These are phyloP conservation scores for Agrochola circellaris DNA, from an alignment of 2,888 invertebrate genomes.

Conservation along the genomic window DNA sequence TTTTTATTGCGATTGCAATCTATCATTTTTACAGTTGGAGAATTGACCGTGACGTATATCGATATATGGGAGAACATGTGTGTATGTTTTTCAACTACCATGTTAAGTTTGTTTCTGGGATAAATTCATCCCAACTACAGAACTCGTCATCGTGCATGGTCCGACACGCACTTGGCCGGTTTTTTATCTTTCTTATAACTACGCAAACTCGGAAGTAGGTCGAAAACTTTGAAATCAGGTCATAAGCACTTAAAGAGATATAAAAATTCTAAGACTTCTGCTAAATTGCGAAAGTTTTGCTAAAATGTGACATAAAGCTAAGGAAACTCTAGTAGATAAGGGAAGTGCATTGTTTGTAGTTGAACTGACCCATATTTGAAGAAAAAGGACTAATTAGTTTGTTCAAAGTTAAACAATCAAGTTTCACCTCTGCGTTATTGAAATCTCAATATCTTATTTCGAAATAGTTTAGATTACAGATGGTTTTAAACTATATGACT, in stretches of 20 bases:
- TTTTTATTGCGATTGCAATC: too few species aligned
- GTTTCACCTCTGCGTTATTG: not conserved
- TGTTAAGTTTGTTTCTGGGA: too few species aligned
- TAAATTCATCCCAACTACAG: too few species aligned
- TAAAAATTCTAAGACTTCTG: slow-evolving; percentile 51
- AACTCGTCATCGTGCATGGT: too few species aligned
- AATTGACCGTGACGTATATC: too few species aligned
- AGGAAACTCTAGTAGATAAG: slow-evolving; percentile 31
- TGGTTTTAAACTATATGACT: not conserved
- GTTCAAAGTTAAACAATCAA: not conserved
- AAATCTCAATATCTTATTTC: not conserved
- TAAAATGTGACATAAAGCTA: slow-evolving; percentile 47
- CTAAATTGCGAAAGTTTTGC: slow-evolving; percentile 45
- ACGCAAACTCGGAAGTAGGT: slow-evolving; percentile 28
- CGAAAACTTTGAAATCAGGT: slow-evolving; percentile 52
- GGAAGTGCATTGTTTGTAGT: slow-evolving; percentile 36
- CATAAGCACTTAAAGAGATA: slow-evolving; percentile 49
- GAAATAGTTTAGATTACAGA: not conserved
- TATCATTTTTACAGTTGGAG: too few species aligned
- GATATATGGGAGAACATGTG: too few species aligned
- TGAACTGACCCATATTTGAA: slow-evolving; percentile 40
- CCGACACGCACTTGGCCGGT: too few species aligned
- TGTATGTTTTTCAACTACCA: too few species aligned
- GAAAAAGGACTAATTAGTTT: slow-evolving; percentile 13
- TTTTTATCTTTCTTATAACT: slow-evolving; percentile 30